Percentiles rank a stretch among this genome's conserved stretches.
Evolutionary conservation across 2,797 vertebrate species (phyloP).

Genomic region (Chiroxiphia lanceolata): DNA sequence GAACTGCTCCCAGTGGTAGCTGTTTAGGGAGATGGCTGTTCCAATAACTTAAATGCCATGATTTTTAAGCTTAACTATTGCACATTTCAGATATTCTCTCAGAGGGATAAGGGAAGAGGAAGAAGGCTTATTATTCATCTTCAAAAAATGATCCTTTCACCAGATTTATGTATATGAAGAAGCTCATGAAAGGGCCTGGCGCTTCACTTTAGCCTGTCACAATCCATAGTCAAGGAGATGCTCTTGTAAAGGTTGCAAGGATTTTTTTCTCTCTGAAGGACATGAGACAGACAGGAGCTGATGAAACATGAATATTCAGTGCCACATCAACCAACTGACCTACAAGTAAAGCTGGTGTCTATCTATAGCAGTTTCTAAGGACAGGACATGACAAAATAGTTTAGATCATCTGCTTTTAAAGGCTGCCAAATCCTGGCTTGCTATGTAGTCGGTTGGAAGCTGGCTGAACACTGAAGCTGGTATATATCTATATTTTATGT

Average conservation of each 20-base stretch:
- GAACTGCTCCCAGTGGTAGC: not conserved
- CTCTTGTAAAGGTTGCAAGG: not conserved
- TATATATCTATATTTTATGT: not conserved
- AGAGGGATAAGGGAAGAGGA: not conserved
- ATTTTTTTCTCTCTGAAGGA: not conserved
- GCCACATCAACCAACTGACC: not conserved
- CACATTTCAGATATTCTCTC: not conserved
- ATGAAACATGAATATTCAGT: not conserved
- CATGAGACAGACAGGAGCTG: not conserved
- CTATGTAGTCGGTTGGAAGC: not conserved
- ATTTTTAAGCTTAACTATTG: not conserved
- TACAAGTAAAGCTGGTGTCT: not conserved
- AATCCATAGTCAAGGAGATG: not conserved
- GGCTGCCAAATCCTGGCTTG: not conserved
- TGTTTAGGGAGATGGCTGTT: not conserved
- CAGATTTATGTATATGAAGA: not conserved
- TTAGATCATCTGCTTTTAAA: not conserved
- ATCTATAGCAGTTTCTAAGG: not conserved
- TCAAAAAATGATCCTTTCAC: not conserved
- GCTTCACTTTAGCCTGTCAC: not conserved
- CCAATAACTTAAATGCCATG: not conserved
- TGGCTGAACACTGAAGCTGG: not conserved
- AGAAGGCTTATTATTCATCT: not conserved
- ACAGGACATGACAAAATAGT: not conserved
- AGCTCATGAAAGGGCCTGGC: not conserved